Percentiles rank a stretch among this genome's conserved stretches.
Evolutionary conservation across 2,113 vertebrate species (phyloP).

Genomic region (Stomatorhinus ivindoensis): DNA sequence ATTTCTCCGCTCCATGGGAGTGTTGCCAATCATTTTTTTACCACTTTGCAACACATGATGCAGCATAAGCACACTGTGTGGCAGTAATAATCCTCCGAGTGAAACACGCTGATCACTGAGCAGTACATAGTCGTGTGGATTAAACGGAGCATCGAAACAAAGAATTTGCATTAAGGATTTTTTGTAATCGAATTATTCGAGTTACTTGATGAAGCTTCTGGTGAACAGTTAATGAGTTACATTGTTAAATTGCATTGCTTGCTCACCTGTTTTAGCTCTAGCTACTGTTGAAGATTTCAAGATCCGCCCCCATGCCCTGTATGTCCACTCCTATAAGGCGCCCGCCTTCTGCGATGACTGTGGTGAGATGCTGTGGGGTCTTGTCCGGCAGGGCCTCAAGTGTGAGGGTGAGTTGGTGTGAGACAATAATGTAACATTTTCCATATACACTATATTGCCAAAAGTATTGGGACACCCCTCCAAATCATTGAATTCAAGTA

Average conservation of each 20-base stretch:
- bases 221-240: not conserved
- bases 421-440: not conserved
- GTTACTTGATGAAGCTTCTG: not conserved
- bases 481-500: too few relatives aligned
- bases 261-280: conserved; percentile 58
- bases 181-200: too few relatives aligned
- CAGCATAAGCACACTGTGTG: too few relatives aligned
- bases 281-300: conserved; percentile 86
- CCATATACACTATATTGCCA: not conserved
- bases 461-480: too few relatives aligned
- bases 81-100: too few relatives aligned
- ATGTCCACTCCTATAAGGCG: conserved; percentile 91
- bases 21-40: too few relatives aligned
- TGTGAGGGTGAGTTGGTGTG: conserved; percentile 72
- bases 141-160: too few relatives aligned
- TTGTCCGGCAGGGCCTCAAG: conserved; percentile 89
- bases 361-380: conserved; percentile 91
- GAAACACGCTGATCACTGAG: too few relatives aligned
- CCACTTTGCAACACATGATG: too few relatives aligned
- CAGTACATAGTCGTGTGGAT: too few relatives aligned
- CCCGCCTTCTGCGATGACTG: conserved; percentile 94
- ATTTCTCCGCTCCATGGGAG: too few relatives aligned
- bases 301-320: conserved; percentile 83
- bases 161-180: too few relatives aligned
- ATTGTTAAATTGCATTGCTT: not conserved